Percentiles rank a stretch among this genome's conserved stretches.
phyloP scores from a whole-genome alignment of 2,888 invertebrate species.

The Aporophyla nigra region DNA sequence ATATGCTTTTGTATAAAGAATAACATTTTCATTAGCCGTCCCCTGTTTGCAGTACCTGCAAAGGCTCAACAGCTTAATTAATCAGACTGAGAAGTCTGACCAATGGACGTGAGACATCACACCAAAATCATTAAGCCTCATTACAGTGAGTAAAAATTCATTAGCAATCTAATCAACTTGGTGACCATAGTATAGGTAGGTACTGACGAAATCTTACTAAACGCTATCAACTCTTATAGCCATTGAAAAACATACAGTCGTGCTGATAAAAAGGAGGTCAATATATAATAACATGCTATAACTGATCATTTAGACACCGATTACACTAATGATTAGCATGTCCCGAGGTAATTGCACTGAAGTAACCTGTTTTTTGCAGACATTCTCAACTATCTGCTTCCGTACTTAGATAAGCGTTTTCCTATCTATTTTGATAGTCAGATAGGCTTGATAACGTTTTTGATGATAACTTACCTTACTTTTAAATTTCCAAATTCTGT shows the following conservation, averaged over 20 bases:
- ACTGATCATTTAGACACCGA: conserved; percentile 31
- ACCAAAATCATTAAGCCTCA: background rate
- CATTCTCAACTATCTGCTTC: conserved; percentile 22
- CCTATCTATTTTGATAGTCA: conserved; percentile 10
- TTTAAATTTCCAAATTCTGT: background rate
- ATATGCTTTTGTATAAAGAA: too few species aligned
- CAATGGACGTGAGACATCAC: too few species aligned
- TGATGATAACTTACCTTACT: conserved; percentile 1
- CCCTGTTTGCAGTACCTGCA: background rate
- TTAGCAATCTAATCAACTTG: background rate
- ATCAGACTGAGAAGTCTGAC: too few species aligned
- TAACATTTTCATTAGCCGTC: too few species aligned
- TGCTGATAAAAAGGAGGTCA: conserved; percentile 44
- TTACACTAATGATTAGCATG: conserved; percentile 52
- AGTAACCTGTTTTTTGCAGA: conserved; percentile 54
- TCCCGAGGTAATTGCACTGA: conserved; percentile 51
- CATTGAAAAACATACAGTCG: background rate
- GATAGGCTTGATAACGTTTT: conserved; percentile 5
- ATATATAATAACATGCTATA: conserved; percentile 20
- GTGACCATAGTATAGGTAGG: background rate
- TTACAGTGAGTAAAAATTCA: too few species aligned
- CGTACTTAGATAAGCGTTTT: conserved; percentile 31
- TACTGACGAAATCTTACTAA: background rate
- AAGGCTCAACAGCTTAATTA: background rate
- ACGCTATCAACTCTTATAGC: background rate